phyloP scores from a whole-genome alignment of 2,797 vertebrate genomes.

The Chelmon rostratus region DNA sequence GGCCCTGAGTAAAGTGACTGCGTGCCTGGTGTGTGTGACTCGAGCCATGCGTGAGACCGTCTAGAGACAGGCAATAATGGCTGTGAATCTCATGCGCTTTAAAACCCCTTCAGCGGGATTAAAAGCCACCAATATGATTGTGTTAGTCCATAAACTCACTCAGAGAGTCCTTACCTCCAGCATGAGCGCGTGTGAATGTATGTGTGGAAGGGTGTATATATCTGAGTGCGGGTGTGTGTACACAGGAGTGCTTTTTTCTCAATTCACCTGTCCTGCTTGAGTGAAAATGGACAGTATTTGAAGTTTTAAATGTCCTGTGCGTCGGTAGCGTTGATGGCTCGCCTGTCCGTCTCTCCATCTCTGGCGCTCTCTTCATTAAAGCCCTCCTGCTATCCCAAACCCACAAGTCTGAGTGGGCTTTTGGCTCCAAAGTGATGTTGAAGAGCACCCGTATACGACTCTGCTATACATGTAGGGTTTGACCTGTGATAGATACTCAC shows the following conservation, averaged over 20 bases:
- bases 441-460: conserved; percentile 80
- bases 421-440: conserved; percentile 84
- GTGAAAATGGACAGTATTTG: conserved; percentile 84
- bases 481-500: conserved; percentile 70
- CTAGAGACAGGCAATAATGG: conserved; percentile 74
- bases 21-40: conserved; percentile 56
- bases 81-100: conserved; percentile 70
- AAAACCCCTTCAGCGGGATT: conserved; percentile 76
- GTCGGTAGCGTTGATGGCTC: conserved; percentile 73
- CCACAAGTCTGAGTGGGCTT: conserved; percentile 85
- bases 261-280: conserved; percentile 81
- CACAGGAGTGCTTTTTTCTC: conserved; percentile 70
- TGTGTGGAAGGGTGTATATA: conserved; percentile 71
- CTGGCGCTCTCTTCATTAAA: conserved; percentile 76
- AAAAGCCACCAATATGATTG: conserved; percentile 81
- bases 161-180: conserved; percentile 78
- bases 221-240: conserved; percentile 59
- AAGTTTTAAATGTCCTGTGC: conserved; percentile 84
- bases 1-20: conserved; percentile 22
- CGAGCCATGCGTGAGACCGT: conserved; percentile 51
- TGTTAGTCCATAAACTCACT: conserved; percentile 82
- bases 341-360: conserved; percentile 73
- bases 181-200: conserved; percentile 59
- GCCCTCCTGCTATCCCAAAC: conserved; percentile 75
- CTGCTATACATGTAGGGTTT: conserved; percentile 76